Evolutionary conservation across 1,140 invertebrate species (phyloP), one percentile per base, ranked within the genome.

Genomic region (Drosophila micromelanica): DNA sequence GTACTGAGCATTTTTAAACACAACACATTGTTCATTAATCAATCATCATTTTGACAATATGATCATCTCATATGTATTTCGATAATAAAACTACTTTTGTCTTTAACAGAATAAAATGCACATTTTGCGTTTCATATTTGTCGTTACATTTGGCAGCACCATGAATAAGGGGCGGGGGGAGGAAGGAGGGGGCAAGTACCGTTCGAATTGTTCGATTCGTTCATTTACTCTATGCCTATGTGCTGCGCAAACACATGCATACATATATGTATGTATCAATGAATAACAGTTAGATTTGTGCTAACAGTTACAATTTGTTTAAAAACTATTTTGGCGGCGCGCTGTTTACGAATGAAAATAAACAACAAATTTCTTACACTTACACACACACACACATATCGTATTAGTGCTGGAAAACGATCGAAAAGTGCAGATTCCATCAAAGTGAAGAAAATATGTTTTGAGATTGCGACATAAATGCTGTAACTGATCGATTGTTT

Each of bases 1-100:
- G 55, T 80, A 70, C 71, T 87, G 75, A 78, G 73, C 82, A 86
- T 87, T 76, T 51, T 82, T 78, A 70, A 79, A 78, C 76, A 82
- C 84, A 87, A 87, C 84, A 65, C 68, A 79, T 73, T 68, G 55
- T 55, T 77, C n/a, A 32, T 37, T 13, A 60, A 70, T 69, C 57
- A 54, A 68, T 56, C 17, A 62, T 68, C 43, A 70, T 56, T 40
- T 61, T 32, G 61, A 72, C 46, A 63, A 55, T 60, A 63, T 69
- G 61, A 48, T 51, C 57, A 61, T 61, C 57, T 69, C 56, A 69
- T 71, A 71, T 71, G 68, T 71, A 71, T 63, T 64, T 54, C 40
- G 49, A 70, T 63, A 70, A 70, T 63, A 68, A 65, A 65, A 73
- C 32, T 69, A 63, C 38, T 63, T 51, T 11, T 35, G 42, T 51